A percentile compares a stretch with the other conserved stretches of the same genome.
phyloP scores from a whole-genome alignment of 2,888 invertebrate genomes.

The Pseudolycoriella hygida region DNA sequence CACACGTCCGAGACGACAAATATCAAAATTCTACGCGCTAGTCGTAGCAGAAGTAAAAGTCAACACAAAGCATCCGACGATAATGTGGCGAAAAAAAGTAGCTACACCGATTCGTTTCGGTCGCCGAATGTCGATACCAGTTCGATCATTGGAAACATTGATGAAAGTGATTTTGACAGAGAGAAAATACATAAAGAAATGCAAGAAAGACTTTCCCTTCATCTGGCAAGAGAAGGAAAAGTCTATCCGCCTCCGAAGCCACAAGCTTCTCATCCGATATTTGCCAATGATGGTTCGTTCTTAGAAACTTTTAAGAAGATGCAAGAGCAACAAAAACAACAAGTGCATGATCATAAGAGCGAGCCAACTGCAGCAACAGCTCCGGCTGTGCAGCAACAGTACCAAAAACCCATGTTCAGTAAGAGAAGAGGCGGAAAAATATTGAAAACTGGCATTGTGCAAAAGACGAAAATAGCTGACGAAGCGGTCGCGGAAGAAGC shows the following conservation, averaged over 20 bases:
- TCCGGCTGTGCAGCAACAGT: constrained; percentile 17
- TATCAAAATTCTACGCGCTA: not conserved
- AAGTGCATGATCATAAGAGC: constrained; percentile 12
- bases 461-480: constrained; percentile 53
- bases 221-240: constrained; percentile 26
- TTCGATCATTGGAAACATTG: constrained; percentile 11
- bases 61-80: not conserved
- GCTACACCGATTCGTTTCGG: not conserved
- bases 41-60: not conserved
- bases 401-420: constrained; percentile 44
- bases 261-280: constrained; percentile 33
- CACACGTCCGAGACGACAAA: not conserved
- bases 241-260: constrained; percentile 40
- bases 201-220: constrained; percentile 24
- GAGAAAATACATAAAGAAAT: constrained; percentile 28
- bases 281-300: constrained; percentile 70
- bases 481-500: constrained; percentile 32
- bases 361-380: constrained; percentile 22
- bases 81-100: not conserved
- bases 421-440: constrained; percentile 74
- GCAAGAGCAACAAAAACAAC: constrained; percentile 39
- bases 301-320: constrained; percentile 83
- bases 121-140: not conserved
- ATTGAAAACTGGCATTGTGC: constrained; percentile 76
- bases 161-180: constrained; percentile 26